phyloP scores from a whole-genome alignment of 2,113 vertebrate species.

The Elanoides forficatus region DNA sequence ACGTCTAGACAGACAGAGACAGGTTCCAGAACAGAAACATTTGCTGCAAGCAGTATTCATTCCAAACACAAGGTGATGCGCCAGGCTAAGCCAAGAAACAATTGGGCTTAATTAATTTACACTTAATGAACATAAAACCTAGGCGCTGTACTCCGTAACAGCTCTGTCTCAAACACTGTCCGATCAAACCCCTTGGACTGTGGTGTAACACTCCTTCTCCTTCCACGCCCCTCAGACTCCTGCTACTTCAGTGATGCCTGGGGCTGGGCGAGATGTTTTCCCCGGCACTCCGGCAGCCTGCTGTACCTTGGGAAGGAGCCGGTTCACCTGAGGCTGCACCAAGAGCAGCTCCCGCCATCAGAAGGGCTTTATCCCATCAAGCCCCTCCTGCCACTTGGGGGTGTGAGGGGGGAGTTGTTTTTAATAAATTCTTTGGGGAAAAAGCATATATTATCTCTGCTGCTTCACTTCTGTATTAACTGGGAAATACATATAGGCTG shows the following conservation, averaged over 20 bases:
- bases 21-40: not conserved
- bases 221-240: not conserved
- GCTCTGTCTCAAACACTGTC: not conserved
- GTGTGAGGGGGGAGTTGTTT: accelerated
- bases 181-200: not conserved
- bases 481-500: not conserved
- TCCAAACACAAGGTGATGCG: not conserved
- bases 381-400: not conserved
- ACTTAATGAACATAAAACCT: not conserved
- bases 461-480: not conserved
- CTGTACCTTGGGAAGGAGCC: not conserved
- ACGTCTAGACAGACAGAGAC: not conserved
- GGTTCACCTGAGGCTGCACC: not conserved
- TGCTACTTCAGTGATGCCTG: not conserved
- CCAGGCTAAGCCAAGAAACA: not conserved
- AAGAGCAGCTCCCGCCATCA: not conserved
- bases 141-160: accelerated
- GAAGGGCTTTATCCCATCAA: not conserved
- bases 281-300: not conserved
- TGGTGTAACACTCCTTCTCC: not conserved
- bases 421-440: not conserved
- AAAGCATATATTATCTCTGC: not conserved
- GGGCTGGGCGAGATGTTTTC: not conserved
- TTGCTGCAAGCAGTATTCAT: not conserved
- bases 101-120: not conserved